Base-by-base conservation (phyloP, 2,113 vertebrate genomes). In the Lipophrys pholis region DNA sequence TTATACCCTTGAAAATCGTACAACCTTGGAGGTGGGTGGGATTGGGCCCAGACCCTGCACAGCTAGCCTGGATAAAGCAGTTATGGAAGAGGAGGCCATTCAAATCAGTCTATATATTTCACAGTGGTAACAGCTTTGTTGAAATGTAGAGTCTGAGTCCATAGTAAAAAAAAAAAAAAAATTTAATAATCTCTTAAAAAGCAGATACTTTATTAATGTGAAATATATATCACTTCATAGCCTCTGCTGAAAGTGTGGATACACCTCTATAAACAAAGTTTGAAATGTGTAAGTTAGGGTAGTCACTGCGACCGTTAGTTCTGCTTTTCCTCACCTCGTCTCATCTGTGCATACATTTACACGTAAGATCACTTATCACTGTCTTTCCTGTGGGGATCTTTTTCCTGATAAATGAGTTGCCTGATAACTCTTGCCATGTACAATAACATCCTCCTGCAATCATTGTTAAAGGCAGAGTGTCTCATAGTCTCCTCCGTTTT, bases 381-480 rank as follows among this genome's bases (percentile, higher is more conserved):
- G 65, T 30, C 54, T 48, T 21, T 69, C 45, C 46, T 58, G 52
- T 74, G 46, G 12, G 56, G 8, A 30, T 39, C 45, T 66, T 74
- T 57, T 42, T 62, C 36, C 16, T 70, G 65, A 78, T 75, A 49
- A 74, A 82, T 61, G 65, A 70, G 50, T 65, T 17, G 39, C 15
- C 38, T 30, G 21, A 66, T 61, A 61, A 66, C 66, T 67, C 50
- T 49, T 42, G 59, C 38, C 60, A 21, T n/a, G 11, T n/a, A 42
- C 48, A 59, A 54, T 21, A 66, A 60, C 61, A 39, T 45, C 40
- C 5, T 41, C 36, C 6, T 10, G 48, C 14, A 40, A 9, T 40
- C 43, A 40, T 6, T 0, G 3, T 14, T 53, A 60, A 12, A 15
- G n/a, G n/a, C n/a, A n/a, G 50, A 6, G 38, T 58, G 12, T 51